Base-by-base conservation (phyloP, 2,113 vertebrate species). In the Calypte anna region DNA sequence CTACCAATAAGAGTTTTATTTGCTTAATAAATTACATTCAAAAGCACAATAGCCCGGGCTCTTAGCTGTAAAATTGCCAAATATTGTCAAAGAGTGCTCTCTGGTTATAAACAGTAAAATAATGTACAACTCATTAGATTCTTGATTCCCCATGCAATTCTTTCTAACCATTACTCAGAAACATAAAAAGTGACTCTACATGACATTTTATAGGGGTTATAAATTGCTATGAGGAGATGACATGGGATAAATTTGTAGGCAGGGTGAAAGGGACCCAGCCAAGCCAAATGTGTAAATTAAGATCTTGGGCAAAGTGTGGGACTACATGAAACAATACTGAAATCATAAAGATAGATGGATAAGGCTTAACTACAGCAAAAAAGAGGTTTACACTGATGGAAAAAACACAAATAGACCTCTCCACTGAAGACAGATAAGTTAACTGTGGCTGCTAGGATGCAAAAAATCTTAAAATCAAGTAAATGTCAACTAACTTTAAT, bases 21-120 rank as follows among this genome's bases (percentile, higher is more conserved):
- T 98, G 98, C 97, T 98, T 98, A 98, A 98, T 98, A 98, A 98
- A 98, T 98, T 98, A 98, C 95, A 97, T 97, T 98, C 96, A 97
- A 98, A 98, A 98, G 98, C 98, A 98, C 98, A 98, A 98, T 98
- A 97, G 97, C 96, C 94, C 14, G 3, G 96, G 94, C 93, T 97
- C 90, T 95, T 94, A 97, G 98, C 96, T 98, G 98, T 98, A 98
- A 98, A 98, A 98, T 98, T 97, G 97, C 98, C 97, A 98, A 98
- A 98, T 97, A 98, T 98, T 98, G 98, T 98, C 98, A 98, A 92
- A 97, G 98, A 96, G 96, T 96, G 96, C 96, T 98, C 97, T 97
- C 97, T 97, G 89, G 96, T 97, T 98, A 98, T 98, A 98, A 98
- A 98, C 98, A 98, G 96, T 94, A 96, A 97, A 97, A 98, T 98